A percentile compares a stretch with the other conserved stretches of the same genome.
phyloP scores from a whole-genome alignment of 2,888 invertebrate species.

The Gryllus longicercus region DNA sequence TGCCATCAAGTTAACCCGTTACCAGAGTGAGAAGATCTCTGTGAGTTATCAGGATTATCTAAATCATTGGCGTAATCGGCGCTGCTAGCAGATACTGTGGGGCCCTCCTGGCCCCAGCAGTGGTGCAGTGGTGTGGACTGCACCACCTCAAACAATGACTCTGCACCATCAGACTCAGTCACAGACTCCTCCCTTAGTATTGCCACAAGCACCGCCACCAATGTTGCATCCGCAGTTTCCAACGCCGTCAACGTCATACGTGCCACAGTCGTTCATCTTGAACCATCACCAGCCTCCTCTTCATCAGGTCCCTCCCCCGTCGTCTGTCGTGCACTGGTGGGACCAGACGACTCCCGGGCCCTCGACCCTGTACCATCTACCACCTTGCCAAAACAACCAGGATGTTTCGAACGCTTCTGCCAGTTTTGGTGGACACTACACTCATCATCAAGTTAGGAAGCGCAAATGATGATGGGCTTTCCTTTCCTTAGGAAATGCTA shows the following conservation, averaged over 20 bases:
- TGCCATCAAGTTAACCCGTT: conserved; percentile 90
- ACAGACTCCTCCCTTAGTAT: conserved; percentile 26
- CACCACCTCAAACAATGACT: conserved; percentile 31
- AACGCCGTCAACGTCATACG: conserved; percentile 30
- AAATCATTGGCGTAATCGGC: conserved; percentile 59
- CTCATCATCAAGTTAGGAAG: conserved; percentile 34
- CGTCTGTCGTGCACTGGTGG: conserved; percentile 34
- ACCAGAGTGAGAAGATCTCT: conserved; percentile 93
- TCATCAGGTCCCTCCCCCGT: conserved; percentile 28
- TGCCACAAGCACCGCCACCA: conserved; percentile 27
- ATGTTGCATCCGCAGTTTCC: conserved; percentile 28
- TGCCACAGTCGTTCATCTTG: conserved; percentile 30
- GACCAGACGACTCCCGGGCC: conserved; percentile 33
- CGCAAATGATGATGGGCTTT: conserved; percentile 32
- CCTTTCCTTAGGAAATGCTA: conserved; percentile 6
- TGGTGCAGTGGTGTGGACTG: conserved; percentile 34
- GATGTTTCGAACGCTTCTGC: conserved; percentile 27
- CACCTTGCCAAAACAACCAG: conserved; percentile 27
- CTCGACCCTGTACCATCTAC: conserved; percentile 31
- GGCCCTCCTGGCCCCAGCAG: conserved; percentile 48
- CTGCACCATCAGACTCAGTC: conserved; percentile 31
- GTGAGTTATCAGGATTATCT: conserved; percentile 83
- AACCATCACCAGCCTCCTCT: conserved; percentile 28
- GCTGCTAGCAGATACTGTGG: conserved; percentile 70
- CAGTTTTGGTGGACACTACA: conserved; percentile 31